phyloP scores from a whole-genome alignment of 2,797 vertebrate species.

The Sternotherus odoratus region DNA sequence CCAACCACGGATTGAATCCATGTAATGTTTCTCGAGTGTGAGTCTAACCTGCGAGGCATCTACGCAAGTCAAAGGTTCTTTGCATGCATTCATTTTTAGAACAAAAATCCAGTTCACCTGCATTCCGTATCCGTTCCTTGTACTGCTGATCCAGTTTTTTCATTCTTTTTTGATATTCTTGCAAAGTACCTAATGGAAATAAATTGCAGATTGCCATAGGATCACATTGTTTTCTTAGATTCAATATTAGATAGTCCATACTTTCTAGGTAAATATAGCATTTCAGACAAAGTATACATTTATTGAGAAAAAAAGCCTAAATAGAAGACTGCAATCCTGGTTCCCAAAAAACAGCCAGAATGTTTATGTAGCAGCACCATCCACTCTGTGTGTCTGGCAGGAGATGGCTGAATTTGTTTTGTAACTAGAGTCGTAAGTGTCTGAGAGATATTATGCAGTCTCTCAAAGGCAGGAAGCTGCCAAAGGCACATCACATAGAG shows the following conservation, averaged over 20 bases:
- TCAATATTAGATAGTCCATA: not conserved
- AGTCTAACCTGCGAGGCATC: not conserved
- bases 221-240: not conserved
- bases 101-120: conserved; percentile 79
- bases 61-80: not conserved
- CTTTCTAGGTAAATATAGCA: not conserved
- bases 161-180: conserved; percentile 99
- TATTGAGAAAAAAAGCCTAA: not conserved
- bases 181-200: conserved; percentile 88
- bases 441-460: not conserved
- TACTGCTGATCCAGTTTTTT: conserved; percentile 99
- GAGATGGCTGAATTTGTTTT: not conserved
- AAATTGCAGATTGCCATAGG: not conserved
- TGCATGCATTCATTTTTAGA: rapidly evolving
- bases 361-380: not conserved
- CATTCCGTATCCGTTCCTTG: conserved; percentile 96
- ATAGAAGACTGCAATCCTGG: not conserved
- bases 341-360: not conserved
- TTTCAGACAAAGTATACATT: not conserved
- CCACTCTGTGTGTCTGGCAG: not conserved
- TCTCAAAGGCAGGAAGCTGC: not conserved
- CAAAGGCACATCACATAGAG: not conserved
- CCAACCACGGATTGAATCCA: not conserved
- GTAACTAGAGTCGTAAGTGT: not conserved
- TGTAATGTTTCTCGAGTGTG: not conserved